These are phyloP conservation scores for Cryptoprocta ferox DNA, from an alignment of 2,797 vertebrate genomes.

Conservation along the genomic window DNA sequence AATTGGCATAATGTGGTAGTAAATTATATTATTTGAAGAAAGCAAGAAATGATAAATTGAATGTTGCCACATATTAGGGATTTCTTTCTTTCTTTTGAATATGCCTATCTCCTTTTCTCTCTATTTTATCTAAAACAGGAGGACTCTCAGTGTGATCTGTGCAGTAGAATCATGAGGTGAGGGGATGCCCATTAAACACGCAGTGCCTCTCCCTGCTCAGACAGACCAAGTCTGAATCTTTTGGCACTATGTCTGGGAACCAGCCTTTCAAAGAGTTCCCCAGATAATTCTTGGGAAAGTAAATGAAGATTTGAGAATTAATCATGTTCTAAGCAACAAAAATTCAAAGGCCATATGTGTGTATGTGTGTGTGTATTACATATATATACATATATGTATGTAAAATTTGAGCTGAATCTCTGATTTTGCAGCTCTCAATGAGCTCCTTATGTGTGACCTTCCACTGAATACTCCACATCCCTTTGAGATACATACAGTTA, in stretches of 20 bases:
- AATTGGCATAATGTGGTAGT: background rate
- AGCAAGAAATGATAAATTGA: background rate
- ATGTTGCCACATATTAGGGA: background rate
- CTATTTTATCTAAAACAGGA: background rate
- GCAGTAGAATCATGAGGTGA: background rate
- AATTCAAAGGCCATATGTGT: background rate
- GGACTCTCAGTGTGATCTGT: background rate
- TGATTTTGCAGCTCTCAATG: background rate
- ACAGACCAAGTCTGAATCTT: background rate
- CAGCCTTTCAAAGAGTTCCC: background rate
- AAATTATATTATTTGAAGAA: background rate
- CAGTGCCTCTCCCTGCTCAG: accelerated
- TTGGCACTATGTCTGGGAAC: background rate
- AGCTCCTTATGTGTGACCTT: background rate
- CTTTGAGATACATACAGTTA: background rate
- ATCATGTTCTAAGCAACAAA: background rate
- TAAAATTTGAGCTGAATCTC: background rate
- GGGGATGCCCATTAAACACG: background rate
- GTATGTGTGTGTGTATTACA: background rate
- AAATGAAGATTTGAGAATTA: background rate
- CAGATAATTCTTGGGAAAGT: background rate
- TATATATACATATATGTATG: background rate
- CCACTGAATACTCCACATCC: background rate
- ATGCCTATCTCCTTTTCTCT: background rate
- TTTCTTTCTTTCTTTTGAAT: background rate